Evolutionary conservation across 2,113 vertebrate species (phyloP), one percentile per base, ranked within the genome.

Genomic region (Dasyornis broadbenti): DNA sequence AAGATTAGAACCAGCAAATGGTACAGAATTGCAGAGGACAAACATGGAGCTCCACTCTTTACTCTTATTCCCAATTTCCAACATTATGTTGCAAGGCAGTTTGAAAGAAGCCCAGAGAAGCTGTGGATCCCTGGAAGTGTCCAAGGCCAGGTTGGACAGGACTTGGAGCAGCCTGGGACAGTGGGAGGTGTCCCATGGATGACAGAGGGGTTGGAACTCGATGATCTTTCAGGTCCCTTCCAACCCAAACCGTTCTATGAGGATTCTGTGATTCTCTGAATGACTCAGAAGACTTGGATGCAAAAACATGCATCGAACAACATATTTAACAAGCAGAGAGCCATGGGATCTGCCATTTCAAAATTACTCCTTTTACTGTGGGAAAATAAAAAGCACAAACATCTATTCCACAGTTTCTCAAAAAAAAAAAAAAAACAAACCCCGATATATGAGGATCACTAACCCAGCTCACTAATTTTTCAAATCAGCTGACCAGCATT

Each of bases 161-260:
- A 3, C 8, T 60, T n/a, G 20, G 40, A 61, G n/a, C 9, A 68
- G 0, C 17, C 10, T 68, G 54, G n/a, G n/a, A 14, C 0, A 35
- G n/a, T 15, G 17, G 19, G 27, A 82, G 11, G 11, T 19, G 35
- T 27, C 31, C n/a, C n/a, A 40, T 42, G 50, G 50, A 18, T 33
- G 30, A 30, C 30, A 54, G 50, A 7, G 22, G 28, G 37, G 4
- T 13, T 54, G 30, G 20, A 53, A 53, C 2, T 12, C 6, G 49
- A 31, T 30, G 14, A 39, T 39, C 10, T 53, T 39, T 40, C 9
- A 47, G 19, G 19, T 40, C 45, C 24, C 21, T n/a, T 39, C 6
- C 14, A 61, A 22, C 3, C 6, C 30, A 53, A 53, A 2, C 5
- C 23, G 26, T 40, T 54, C 30, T 35, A 17, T 22, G 53, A 19